A percentile compares a stretch with the other conserved stretches of the same genome.
Evolutionary conservation across 2,797 vertebrate genomes (phyloP).

Genomic region (Anguilla pacifica): DNA sequence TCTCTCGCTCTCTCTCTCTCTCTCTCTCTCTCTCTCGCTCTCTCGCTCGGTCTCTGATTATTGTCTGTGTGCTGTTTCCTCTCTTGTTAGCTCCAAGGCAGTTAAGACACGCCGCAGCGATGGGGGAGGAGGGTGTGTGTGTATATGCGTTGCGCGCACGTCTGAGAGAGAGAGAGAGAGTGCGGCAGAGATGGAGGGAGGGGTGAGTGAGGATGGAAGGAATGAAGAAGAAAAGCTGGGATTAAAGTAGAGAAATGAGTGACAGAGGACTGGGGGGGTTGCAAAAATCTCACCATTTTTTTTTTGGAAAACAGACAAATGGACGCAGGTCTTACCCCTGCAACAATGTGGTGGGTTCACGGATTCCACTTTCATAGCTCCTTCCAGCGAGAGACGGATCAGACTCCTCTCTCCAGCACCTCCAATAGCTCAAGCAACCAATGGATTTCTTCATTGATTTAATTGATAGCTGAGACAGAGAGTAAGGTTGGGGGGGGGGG

Average conservation of each 20-base stretch:
- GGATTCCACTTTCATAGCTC: not conserved
- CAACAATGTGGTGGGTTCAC: slow-evolving; percentile 14
- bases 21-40: slow-evolving; percentile 7
- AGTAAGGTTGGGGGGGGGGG: slow-evolving; percentile 43
- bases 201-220: slow-evolving; percentile 49
- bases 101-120: slow-evolving; percentile 81
- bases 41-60: slow-evolving; percentile 56
- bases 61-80: slow-evolving; percentile 75
- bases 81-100: slow-evolving; percentile 77
- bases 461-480: slow-evolving; percentile 47
- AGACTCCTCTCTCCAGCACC: not conserved
- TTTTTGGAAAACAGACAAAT: slow-evolving; percentile 49
- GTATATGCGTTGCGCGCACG: slow-evolving; percentile 62
- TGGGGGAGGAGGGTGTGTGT: slow-evolving; percentile 79
- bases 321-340: slow-evolving; percentile 41
- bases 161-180: slow-evolving; percentile 47
- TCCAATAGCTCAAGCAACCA: not conserved
- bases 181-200: slow-evolving; percentile 68
- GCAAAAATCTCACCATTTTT: slow-evolving; percentile 41
- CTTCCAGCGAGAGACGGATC: not conserved
- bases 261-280: slow-evolving; percentile 40
- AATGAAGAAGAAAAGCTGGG: slow-evolving; percentile 43
- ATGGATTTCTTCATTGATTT: slow-evolving; percentile 2
- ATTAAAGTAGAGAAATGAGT: slow-evolving; percentile 43
- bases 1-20: too few species aligned